Evolutionary conservation across 2,888 invertebrate species (phyloP), one percentile per base, ranked within the genome.

Genomic region (Argynnis bischoffii): DNA sequence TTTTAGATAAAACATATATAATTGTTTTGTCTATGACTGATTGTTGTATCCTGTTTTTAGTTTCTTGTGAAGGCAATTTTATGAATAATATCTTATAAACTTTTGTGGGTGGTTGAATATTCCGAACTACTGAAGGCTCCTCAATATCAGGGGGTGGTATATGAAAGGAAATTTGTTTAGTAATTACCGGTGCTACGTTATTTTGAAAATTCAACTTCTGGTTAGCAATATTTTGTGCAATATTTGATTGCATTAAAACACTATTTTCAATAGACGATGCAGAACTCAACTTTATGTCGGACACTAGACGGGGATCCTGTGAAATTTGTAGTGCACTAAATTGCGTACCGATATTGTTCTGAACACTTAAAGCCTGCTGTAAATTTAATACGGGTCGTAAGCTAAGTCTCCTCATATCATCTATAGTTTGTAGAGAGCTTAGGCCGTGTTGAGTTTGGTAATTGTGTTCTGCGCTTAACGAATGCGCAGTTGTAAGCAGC

Each of bases 71-170:
- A 50, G 96, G 96, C 16, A 95, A 94, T 86, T 96, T 96, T 84
- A 96, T 96, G 90, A 96, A 96, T 84, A 96, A 94, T 78, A 96
- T 96, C 79, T 95, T 96, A 89, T 96, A 95, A 77, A 94, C 94
- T 77, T 95, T 96, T 80, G 95, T 95, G 21, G 92, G 85, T 18
- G 78, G 76, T 14, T 93, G 88, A 1, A 86, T 85, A 63, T 93
- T 85, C 0, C 92, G 90, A 68, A 92, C 87, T 69, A 88, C 82
- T n/a, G 93, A 93, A 70, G 87, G 83, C 74, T 93, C 93, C 78
- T 94, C 94, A 0, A 94, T 93, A 75, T 95, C 95, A 84, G 95
- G 95, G 70, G 96, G 96, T 31, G 96, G 95, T 0, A 95, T 95
- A 78, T 96, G 96, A 15, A 96, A 95, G 92, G 95, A 96, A 81